Evolutionary conservation across 53 echinoderm and acorn worm genomes (phyloP).

Genomic region (Hippasteria phrygiana): DNA sequence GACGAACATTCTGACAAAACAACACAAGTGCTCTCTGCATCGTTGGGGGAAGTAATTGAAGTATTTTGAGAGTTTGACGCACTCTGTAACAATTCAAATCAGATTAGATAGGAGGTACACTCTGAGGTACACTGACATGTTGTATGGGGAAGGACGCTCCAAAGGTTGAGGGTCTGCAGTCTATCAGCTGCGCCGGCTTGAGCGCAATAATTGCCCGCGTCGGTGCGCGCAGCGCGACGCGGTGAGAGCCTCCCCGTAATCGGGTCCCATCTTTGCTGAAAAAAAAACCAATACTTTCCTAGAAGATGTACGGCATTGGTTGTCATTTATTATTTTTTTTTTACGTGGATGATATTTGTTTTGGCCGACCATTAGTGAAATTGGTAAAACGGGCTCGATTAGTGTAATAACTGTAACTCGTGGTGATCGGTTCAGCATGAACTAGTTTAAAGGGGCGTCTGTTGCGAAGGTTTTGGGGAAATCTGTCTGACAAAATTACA

Average conservation of each 20-base stretch:
- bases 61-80: conserved; percentile 31
- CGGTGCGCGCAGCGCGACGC: not conserved
- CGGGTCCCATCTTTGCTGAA: conserved; percentile 9
- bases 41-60: not conserved
- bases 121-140: not conserved
- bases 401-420: not conserved
- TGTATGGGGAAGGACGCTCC: not conserved
- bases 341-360: not conserved
- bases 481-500: too few species aligned
- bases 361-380: not conserved
- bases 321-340: conserved; percentile 40
- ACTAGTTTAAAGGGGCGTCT: too few species aligned
- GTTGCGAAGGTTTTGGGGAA: too few species aligned
- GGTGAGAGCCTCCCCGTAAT: not conserved
- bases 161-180: conserved; percentile 29
- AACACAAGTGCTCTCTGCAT: too few species aligned
- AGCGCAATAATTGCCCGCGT: conserved; percentile 23
- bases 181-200: conserved; percentile 5
- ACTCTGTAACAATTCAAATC: conserved; percentile 11
- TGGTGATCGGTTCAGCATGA: too few species aligned
- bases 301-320: not conserved
- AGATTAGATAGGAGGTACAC: not conserved
- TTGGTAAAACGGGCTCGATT: not conserved
- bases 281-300: not conserved
- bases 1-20: too few species aligned